These are phyloP conservation scores for Gulo gulo DNA, from an alignment of 2,113 vertebrate genomes.

Conservation along the genomic window DNA sequence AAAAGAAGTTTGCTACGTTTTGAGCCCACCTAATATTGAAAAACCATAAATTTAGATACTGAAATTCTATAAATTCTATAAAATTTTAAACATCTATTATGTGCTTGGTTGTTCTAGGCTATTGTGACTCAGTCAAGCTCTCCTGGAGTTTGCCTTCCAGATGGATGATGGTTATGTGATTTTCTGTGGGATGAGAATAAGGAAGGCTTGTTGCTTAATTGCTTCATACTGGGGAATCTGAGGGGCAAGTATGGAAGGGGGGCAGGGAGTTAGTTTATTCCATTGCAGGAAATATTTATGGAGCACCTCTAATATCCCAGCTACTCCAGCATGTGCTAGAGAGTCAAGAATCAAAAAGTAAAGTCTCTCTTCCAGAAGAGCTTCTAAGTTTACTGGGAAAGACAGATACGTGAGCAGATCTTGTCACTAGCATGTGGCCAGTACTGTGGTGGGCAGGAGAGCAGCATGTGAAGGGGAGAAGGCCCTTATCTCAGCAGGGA, in stretches of 20 bases:
- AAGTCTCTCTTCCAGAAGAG: background rate
- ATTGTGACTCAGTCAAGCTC: background rate
- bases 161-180: background rate
- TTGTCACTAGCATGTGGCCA: background rate
- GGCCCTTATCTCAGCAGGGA: background rate
- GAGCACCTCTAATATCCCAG: background rate
- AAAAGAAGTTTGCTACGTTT: background rate
- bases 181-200: background rate
- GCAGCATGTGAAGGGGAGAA: rapidly evolving
- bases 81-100: background rate
- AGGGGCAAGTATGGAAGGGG: background rate
- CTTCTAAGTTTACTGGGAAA: background rate
- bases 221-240: no score
- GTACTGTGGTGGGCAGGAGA: rapidly evolving
- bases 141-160: background rate
- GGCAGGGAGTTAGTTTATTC: background rate
- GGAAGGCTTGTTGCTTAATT: background rate
- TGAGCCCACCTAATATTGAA: background rate
- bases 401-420: background rate
- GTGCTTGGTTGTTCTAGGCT: background rate
- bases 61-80: background rate
- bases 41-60: background rate
- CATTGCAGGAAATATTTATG: background rate
- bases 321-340: background rate
- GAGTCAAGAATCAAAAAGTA: background rate